Percentiles rank a stretch among this genome's conserved stretches.
Evolutionary conservation across 2,888 invertebrate species (phyloP).

Genomic region (Mantis religiosa): DNA sequence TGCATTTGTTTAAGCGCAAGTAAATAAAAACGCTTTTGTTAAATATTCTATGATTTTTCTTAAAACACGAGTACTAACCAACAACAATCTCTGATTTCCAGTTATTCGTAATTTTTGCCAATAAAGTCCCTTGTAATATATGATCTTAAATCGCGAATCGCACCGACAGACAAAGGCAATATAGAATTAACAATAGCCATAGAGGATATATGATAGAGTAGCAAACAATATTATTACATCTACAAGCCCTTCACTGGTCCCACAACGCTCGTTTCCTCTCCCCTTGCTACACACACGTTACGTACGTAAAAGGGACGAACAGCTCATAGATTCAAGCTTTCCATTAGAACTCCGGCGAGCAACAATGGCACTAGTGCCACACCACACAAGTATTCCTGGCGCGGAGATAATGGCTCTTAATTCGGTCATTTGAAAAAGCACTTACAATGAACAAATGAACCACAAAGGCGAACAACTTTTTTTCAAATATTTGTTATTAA

Average conservation of each 20-base stretch:
- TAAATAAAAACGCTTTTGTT: no score
- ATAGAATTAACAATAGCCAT: neutral
- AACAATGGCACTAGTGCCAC: neutral
- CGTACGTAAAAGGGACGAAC: conserved; percentile 8
- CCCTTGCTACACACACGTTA: neutral
- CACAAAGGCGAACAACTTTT: no score
- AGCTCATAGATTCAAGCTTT: neutral
- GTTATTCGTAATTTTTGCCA: no score
- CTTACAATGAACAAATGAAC: no score
- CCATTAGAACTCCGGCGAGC: neutral
- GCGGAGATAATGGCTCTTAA: no score
- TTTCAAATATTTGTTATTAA: no score
- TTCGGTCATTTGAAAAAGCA: no score
- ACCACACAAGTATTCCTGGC: neutral
- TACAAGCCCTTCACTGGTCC: conserved; percentile 9
- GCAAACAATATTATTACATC: conserved; percentile 7
- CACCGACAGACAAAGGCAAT: neutral
- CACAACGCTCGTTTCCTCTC: conserved; percentile 3
- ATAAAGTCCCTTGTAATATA: no score
- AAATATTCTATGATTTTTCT: no score
- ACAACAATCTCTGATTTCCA: no score
- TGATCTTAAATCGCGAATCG: neutral
- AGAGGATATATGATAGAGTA: neutral
- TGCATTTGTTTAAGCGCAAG: no score
- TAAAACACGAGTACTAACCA: no score